phyloP scores from a whole-genome alignment of 2,113 vertebrate species.

The Periophthalmodon schlosseri region DNA sequence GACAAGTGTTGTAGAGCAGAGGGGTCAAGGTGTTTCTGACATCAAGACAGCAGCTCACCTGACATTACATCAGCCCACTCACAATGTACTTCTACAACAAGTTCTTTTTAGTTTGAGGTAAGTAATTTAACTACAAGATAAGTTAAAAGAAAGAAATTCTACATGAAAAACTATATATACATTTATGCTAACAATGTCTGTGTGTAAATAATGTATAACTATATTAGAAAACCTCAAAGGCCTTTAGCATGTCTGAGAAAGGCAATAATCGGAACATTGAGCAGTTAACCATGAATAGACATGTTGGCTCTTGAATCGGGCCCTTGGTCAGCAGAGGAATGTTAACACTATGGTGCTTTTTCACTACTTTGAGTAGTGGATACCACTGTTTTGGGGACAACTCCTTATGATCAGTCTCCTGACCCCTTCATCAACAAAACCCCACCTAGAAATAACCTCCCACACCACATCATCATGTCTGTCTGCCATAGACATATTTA shows the following conservation, averaged over 20 bases:
- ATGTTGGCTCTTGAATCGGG: slow-evolving; percentile 68
- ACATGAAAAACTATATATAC: too few species aligned
- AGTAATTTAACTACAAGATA: background rate
- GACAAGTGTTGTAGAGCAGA: slow-evolving; percentile 38
- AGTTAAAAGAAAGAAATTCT: too few species aligned
- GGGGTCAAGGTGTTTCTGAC: slow-evolving; percentile 38
- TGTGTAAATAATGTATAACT: background rate
- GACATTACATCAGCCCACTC: slow-evolving; percentile 21
- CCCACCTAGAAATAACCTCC: slow-evolving; percentile 43
- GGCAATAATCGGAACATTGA: slow-evolving; percentile 46
- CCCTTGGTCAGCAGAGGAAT: slow-evolving; percentile 76
- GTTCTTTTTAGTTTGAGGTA: background rate
- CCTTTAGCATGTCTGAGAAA: slow-evolving; percentile 5
- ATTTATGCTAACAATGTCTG: background rate
- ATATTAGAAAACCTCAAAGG: background rate
- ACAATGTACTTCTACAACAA: slow-evolving; percentile 1
- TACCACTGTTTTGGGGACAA: slow-evolving; percentile 51
- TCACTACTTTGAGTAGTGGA: slow-evolving; percentile 54
- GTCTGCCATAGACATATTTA: background rate
- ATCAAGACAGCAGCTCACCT: slow-evolving; percentile 49
- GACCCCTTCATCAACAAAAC: slow-evolving; percentile 51
- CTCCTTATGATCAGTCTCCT: slow-evolving; percentile 58
- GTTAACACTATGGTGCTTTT: slow-evolving; percentile 69
- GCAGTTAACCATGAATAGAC: slow-evolving; percentile 59
- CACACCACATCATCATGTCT: slow-evolving; percentile 26